Conservation (phyloP, 1,140 invertebrate genomes). For the Lasioglossum albipes region DNA sequence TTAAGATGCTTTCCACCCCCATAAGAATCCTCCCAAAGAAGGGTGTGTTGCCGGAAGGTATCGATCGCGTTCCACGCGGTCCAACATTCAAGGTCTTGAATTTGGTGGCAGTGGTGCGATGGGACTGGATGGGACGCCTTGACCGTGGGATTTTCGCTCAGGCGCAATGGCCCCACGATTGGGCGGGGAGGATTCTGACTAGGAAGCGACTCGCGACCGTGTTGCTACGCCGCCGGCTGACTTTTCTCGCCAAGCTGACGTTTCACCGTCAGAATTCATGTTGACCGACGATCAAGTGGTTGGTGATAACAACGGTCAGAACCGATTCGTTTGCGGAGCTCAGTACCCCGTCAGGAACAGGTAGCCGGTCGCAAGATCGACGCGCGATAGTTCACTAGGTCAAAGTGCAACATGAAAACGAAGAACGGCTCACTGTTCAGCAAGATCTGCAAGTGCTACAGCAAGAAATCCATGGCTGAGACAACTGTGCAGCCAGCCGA, state of each 20-base stretch:
- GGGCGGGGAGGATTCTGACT: neutral
- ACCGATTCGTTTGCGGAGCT: neutral
- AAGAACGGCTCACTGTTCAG: constrained; percentile 64
- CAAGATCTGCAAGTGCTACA: constrained; percentile 67
- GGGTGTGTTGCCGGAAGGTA: neutral
- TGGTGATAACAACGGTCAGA: neutral
- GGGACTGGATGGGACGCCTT: neutral
- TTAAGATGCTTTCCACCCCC: too few species aligned
- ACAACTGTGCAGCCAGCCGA: neutral
- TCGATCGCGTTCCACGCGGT: neutral
- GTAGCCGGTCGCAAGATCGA: neutral
- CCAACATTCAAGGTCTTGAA: constrained; percentile 8
- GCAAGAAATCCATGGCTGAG: constrained; percentile 13
- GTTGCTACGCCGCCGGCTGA: neutral
- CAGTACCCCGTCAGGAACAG: neutral
- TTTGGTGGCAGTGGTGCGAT: neutral
- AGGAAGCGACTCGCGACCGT: neutral
- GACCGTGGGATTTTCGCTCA: constrained; percentile 30
- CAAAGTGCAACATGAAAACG: constrained; percentile 58
- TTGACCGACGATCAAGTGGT: neutral
- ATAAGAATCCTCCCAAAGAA: too few species aligned
- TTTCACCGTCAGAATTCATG: neutral
- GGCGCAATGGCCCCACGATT: constrained; percentile 17
- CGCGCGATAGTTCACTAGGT: constrained; percentile 1
- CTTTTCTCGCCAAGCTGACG: neutral